Base-by-base conservation (phyloP, 2,113 vertebrate species). In the Eleginops maclovinus region DNA sequence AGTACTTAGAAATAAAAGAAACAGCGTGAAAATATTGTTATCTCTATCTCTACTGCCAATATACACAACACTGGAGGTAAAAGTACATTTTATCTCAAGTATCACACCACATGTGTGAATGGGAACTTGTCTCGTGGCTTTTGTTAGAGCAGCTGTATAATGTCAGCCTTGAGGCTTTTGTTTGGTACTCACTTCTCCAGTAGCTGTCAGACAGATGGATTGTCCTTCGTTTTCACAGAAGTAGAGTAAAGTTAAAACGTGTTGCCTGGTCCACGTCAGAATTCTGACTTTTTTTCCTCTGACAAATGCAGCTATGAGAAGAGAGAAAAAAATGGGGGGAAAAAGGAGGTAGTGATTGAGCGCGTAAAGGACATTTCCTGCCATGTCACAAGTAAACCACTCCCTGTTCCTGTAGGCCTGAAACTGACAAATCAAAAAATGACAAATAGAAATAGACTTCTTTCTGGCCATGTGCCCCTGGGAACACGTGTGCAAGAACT, bases 171-270 rank as follows among this genome's bases (percentile, higher is more conserved):
- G 1, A 24, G 28, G 31, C 36, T 22, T 7, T 86, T 12, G 11
- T 41, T 19, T 63, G 47, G 63, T 79, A 88, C 87, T 89, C 68
- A 89, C 89, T 79, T 64, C 77, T 72, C 17, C 4, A 7, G 40
- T 28, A 22, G 51, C n/a, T 31, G 50, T 44, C 60, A n/a, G 43
- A 56, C 56, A 3, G 41, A 81, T 19, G 15, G 68, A 61, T n/a
- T 24, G 21, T 75, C 69, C 68, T 65, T 46, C 26, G 76, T 75
- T 36, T 62, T 24, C 31, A 55, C 53, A 77, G 61, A 59, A 31
- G 47, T 28, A 26, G 64, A 9, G 11, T 24, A 21, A 26, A 14
- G 24, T 49, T 41, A 0, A 68, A 72, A 66, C 9, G 13, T 49
- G 49, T 4, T 44, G 19, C 15, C 11, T 53, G 54, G 14, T 77